These are phyloP conservation scores for Hystrix brachyura DNA, from an alignment of 2,113 vertebrate species.

Conservation along the genomic window DNA sequence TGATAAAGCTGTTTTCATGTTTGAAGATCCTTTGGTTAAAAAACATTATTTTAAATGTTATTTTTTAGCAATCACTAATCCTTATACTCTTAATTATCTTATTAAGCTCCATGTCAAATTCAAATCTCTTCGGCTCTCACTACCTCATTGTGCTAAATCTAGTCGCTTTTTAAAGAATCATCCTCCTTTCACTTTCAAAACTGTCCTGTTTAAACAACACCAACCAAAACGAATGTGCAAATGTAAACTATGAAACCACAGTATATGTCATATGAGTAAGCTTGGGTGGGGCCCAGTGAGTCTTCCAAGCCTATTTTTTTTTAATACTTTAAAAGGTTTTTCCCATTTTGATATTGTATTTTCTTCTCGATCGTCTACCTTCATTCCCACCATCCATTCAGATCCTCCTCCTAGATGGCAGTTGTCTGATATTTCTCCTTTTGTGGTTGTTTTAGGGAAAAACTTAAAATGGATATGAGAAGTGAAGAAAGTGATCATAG, in stretches of 20 bases:
- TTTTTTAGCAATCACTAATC: slow-evolving; percentile 81
- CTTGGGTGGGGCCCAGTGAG: slow-evolving; percentile 74
- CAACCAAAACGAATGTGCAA: slow-evolving; percentile 61
- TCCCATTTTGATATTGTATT: slow-evolving; percentile 74
- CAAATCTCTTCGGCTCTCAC: slow-evolving; percentile 69
- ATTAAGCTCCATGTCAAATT: slow-evolving; percentile 76
- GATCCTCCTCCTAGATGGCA: slow-evolving; percentile 57
- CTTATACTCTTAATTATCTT: slow-evolving; percentile 80
- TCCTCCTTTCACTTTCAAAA: slow-evolving; percentile 80
- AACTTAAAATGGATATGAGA: slow-evolving; percentile 82
- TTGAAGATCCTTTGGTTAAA: slow-evolving; percentile 74
- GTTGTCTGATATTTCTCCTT: slow-evolving; percentile 77
- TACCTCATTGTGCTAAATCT: slow-evolving; percentile 74
- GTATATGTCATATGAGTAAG: slow-evolving; percentile 79
- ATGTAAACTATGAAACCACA: slow-evolving; percentile 75
- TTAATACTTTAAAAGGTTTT: slow-evolving; percentile 75
- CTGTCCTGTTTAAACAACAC: slow-evolving; percentile 73
- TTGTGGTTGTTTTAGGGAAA: slow-evolving; percentile 84
- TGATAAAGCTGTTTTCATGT: slow-evolving; percentile 80
- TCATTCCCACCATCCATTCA: slow-evolving; percentile 54
- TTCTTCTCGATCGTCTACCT: slow-evolving; percentile 66
- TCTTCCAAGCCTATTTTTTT: slow-evolving; percentile 64
- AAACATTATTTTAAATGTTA: slow-evolving; percentile 80
- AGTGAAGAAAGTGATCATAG: slow-evolving; percentile 84
- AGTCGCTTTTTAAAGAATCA: slow-evolving; percentile 54